phyloP scores from a whole-genome alignment of 2,888 invertebrate species.

The Agrypnus murinus region DNA sequence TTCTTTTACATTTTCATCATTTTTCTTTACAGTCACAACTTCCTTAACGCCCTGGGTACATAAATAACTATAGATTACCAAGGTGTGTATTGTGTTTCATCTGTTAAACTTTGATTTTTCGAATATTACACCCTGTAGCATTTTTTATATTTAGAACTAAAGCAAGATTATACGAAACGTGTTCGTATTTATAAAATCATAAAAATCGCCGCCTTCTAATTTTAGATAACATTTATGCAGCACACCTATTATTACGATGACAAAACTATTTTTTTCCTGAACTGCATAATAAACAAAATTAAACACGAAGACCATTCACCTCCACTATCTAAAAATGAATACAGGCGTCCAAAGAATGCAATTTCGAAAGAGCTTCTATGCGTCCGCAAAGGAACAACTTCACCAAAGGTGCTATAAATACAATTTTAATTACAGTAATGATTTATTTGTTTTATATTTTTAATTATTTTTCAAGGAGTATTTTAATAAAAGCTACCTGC shows the following conservation, averaged over 20 bases:
- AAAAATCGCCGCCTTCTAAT: background rate
- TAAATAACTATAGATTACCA: no score
- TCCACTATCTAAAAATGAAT: conserved; percentile 20
- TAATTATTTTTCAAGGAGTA: no score
- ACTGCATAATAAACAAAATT: conserved; percentile 9
- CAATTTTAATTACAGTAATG: background rate
- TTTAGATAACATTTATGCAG: background rate
- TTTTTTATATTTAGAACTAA: no score
- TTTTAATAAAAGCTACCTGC: no score
- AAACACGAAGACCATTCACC: conserved; percentile 18
- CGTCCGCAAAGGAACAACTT: conserved; percentile 30
- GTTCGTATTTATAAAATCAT: background rate
- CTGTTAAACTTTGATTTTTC: no score
- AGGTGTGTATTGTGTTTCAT: no score
- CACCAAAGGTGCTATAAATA: conserved; percentile 27
- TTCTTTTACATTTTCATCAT: no score
- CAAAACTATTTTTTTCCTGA: conserved; percentile 7
- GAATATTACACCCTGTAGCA: no score
- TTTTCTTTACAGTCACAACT: no score
- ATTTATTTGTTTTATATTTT: conserved; percentile 4
- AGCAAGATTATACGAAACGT: no score
- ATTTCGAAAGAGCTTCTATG: conserved; percentile 33
- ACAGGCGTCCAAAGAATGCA: conserved; percentile 33
- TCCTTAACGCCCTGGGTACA: no score
- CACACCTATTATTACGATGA: background rate